Percentiles rank a stretch among this genome's conserved stretches.
These are phyloP conservation scores for Dendrocopos noguchii DNA, from an alignment of 2,113 vertebrate species.

Conservation along the genomic window DNA sequence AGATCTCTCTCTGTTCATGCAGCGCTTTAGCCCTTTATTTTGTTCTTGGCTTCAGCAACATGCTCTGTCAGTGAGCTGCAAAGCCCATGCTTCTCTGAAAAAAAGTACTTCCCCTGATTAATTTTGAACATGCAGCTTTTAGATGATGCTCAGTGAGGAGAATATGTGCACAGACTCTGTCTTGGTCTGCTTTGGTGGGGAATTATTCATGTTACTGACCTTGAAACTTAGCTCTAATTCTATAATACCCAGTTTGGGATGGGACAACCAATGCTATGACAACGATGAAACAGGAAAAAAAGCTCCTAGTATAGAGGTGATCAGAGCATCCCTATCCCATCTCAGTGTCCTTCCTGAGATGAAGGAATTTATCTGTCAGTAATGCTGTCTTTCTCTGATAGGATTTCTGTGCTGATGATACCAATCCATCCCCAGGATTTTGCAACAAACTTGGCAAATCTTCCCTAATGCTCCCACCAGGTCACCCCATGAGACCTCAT, in stretches of 20 bases:
- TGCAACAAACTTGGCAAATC: constrained; percentile 8
- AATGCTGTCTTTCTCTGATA: not conserved
- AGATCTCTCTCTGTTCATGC: not conserved
- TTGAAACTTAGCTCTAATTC: not conserved
- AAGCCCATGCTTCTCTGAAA: not conserved
- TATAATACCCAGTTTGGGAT: not conserved
- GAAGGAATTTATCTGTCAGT: not conserved
- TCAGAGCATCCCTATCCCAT: not conserved
- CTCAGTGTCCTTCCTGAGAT: not conserved
- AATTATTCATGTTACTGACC: not conserved
- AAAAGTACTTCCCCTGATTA: not conserved
- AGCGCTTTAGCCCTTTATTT: not conserved
- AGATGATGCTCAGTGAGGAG: not conserved
- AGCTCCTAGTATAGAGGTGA: constrained; percentile 6
- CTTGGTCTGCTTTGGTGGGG: not conserved
- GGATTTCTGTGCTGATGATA: constrained; percentile 16
- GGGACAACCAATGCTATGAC: not conserved
- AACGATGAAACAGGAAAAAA: constrained; percentile 25
- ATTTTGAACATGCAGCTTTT: not conserved
- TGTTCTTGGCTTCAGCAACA: not conserved
- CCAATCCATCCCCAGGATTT: not conserved
- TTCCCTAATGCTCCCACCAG: not conserved
- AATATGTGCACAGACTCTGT: not conserved
- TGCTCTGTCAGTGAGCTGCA: not conserved
- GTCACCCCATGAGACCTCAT: not conserved